Evolutionary conservation across 1,140 invertebrate species (phyloP).

Genomic region (Listronotus bonariensis): DNA sequence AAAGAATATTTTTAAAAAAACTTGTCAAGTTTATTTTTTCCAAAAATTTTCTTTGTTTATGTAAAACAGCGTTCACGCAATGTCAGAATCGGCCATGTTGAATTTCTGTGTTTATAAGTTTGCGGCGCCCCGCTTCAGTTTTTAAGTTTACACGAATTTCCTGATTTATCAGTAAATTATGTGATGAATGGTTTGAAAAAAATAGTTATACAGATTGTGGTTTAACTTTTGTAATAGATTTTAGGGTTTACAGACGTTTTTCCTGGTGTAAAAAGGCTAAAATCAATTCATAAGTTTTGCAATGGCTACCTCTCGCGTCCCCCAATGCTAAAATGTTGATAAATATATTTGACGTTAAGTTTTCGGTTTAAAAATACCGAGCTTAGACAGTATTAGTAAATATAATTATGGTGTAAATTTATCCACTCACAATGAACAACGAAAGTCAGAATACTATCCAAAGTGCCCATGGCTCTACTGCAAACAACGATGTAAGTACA

Average conservation of each 20-base stretch:
- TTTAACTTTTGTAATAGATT: conserved; percentile 16
- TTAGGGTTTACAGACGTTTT: not conserved
- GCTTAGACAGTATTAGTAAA: not conserved
- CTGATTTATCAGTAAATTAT: conserved; percentile 35
- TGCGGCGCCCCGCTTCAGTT: conserved; percentile 52
- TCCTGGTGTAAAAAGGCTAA: conserved; percentile 3
- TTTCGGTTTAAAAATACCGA: conserved; percentile 8
- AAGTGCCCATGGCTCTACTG: conserved; percentile 59
- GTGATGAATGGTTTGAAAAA: conserved; percentile 31
- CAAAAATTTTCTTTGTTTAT: conserved; percentile 37
- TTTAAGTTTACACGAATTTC: conserved; percentile 39
- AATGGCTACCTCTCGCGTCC: conserved; percentile 69
- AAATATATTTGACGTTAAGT: conserved; percentile 36
- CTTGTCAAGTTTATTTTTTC: not conserved
- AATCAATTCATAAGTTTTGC: conserved; percentile 52
- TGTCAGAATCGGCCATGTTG: conserved; percentile 49
- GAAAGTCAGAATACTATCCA: conserved; percentile 60
- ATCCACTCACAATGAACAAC: conserved; percentile 58
- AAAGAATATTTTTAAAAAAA: no score
- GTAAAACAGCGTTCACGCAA: conserved; percentile 32
- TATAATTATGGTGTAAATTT: conserved; percentile 39
- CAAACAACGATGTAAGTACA: conserved; percentile 60
- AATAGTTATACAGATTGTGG: conserved; percentile 5
- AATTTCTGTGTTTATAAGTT: conserved; percentile 53
- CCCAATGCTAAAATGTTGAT: conserved; percentile 55